phyloP scores from a whole-genome alignment of 2,113 vertebrate species.

The Chauna torquata region DNA sequence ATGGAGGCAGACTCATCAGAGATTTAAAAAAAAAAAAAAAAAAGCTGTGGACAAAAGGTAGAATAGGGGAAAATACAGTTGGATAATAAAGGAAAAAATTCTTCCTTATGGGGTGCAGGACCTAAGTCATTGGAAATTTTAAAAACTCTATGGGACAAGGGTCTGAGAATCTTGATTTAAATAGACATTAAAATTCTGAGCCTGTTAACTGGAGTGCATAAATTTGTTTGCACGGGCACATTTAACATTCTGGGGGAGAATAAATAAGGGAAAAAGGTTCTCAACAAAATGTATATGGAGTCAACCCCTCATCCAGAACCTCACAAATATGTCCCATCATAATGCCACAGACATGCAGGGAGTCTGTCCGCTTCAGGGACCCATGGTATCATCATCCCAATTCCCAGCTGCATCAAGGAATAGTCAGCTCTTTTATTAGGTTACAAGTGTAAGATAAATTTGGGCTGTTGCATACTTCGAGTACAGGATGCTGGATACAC shows the following conservation, averaged over 20 bases:
- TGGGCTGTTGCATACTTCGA: neutral
- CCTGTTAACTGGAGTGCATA: no score
- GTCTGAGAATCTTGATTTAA: neutral
- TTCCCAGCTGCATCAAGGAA: neutral
- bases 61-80: neutral
- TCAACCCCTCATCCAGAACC: neutral
- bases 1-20: no score
- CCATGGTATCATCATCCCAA: neutral
- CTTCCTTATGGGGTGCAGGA: neutral
- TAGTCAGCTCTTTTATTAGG: neutral
- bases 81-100: neutral
- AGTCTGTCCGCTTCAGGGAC: no score
- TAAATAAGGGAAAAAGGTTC: neutral
- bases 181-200: neutral
- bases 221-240: neutral
- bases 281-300: neutral
- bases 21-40: neutral
- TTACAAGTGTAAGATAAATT: neutral
- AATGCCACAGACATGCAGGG: neutral
- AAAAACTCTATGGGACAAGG: no score
- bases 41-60: neutral
- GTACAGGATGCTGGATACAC: no score
- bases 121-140: neutral
- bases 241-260: neutral
- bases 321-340: no score